These are phyloP conservation scores for Cloeon dipterum DNA, from an alignment of 2,888 invertebrate species.

Conservation along the genomic window DNA sequence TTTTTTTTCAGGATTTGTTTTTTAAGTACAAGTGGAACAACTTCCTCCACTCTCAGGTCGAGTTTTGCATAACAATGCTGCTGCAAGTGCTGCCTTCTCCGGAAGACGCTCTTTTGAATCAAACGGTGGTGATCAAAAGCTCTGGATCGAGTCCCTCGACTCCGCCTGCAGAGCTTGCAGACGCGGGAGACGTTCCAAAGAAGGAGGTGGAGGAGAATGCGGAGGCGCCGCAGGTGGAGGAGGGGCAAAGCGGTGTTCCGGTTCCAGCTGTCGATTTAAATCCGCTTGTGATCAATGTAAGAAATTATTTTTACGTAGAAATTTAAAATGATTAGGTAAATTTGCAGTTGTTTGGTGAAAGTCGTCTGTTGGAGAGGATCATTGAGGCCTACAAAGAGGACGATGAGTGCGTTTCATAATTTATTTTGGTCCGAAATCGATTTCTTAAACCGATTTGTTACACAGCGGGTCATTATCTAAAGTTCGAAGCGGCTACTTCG, in stretches of 20 bases:
- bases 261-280: too few relatives aligned
- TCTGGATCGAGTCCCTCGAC: background rate
- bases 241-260: too few relatives aligned
- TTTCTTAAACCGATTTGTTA: too few relatives aligned
- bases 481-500: background rate
- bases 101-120: conserved; percentile 7
- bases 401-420: too few relatives aligned
- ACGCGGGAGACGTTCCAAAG: background rate
- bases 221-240: too few relatives aligned
- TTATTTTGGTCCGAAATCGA: too few relatives aligned
- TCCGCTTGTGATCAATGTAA: conserved; percentile 1
- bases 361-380: background rate
- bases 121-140: too few relatives aligned
- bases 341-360: background rate
- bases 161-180: background rate
- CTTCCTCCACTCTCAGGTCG: conserved; percentile 81
- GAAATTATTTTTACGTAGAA: too few relatives aligned
- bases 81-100: conserved; percentile 21
- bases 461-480: background rate
- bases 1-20: conserved; percentile 70
- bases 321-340: background rate
- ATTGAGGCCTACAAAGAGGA: too few relatives aligned
- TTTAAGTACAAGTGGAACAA: conserved; percentile 84
- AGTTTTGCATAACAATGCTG: conserved; percentile 51
- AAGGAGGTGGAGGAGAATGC: background rate